A percentile compares a stretch with the other conserved stretches of the same genome.
Evolutionary conservation across 2,797 vertebrate genomes (phyloP).

Genomic region (Trichosurus vulpecula): DNA sequence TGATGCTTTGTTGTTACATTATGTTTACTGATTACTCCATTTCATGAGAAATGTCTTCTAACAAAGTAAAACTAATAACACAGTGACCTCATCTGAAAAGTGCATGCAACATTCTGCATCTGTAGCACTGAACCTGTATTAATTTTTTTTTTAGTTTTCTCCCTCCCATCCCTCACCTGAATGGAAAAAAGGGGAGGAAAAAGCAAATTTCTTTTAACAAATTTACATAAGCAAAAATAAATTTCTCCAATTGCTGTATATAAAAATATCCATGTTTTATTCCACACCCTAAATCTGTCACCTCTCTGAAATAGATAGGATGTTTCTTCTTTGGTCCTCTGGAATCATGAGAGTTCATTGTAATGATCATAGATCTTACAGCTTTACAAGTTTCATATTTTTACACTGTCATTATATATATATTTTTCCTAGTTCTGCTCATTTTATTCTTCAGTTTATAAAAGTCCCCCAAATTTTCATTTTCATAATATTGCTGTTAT

Average conservation of each 20-base stretch:
- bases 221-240: background rate
- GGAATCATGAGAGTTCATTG: background rate
- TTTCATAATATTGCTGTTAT: background rate
- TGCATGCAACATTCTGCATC: background rate
- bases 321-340: background rate
- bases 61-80: background rate
- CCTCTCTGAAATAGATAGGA: background rate
- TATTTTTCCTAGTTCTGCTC: background rate
- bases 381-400: background rate
- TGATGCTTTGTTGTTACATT: background rate
- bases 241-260: background rate
- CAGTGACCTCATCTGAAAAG: background rate
- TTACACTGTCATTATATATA: background rate
- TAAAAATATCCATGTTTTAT: background rate
- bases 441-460: background rate
- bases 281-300: background rate
- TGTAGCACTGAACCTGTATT: background rate
- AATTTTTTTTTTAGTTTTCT: background rate
- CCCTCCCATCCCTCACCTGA: background rate
- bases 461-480: background rate
- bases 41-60: background rate
- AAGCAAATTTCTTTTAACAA: background rate
- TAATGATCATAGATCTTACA: background rate
- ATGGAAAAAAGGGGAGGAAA: background rate
- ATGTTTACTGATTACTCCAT: background rate